Conservation (phyloP, 2,888 invertebrate genomes). For the Vesta saturnalis region DNA sequence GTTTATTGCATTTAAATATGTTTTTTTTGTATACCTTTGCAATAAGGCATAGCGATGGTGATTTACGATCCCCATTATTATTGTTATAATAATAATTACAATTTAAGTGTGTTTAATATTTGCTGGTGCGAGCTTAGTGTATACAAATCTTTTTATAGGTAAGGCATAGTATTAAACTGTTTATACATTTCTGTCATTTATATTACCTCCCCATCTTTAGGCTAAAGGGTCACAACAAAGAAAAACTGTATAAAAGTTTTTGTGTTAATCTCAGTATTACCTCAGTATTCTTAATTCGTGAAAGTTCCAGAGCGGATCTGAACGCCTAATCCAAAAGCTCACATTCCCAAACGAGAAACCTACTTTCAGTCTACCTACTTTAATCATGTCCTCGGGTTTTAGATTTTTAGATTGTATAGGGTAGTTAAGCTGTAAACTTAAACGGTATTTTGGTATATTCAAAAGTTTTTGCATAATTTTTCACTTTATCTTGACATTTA, state of each 20-base stretch:
- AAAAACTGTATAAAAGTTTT: constrained; percentile 39
- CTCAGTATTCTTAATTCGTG: constrained; percentile 36
- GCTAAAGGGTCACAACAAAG: constrained; percentile 32
- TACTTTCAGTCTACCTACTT: constrained; percentile 37
- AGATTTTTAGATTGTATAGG: constrained; percentile 36
- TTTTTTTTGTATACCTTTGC: too few relatives aligned
- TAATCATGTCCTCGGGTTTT: constrained; percentile 40
- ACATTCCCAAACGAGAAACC: constrained; percentile 28
- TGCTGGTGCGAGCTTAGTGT: background rate
- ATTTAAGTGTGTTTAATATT: background rate
- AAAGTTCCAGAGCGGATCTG: constrained; percentile 38
- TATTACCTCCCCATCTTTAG: constrained; percentile 33
- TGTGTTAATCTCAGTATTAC: constrained; percentile 40
- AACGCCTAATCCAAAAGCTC: constrained; percentile 36
- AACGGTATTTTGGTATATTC: constrained; percentile 32
- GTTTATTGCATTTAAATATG: too few relatives aligned
- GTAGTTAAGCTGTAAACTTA: constrained; percentile 37
- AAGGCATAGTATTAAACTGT: constrained; percentile 24
- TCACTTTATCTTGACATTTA: constrained; percentile 30
- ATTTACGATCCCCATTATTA: too few relatives aligned
- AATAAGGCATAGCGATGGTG: too few relatives aligned
- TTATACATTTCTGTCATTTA: constrained; percentile 23
- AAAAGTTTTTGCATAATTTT: constrained; percentile 32
- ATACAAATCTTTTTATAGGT: constrained; percentile 11
- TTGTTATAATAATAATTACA: too few relatives aligned